Evolutionary conservation across 2,797 vertebrate genomes (phyloP), one percentile per base, ranked within the genome.

Genomic region (Pseudochaenichthys georgianus): DNA sequence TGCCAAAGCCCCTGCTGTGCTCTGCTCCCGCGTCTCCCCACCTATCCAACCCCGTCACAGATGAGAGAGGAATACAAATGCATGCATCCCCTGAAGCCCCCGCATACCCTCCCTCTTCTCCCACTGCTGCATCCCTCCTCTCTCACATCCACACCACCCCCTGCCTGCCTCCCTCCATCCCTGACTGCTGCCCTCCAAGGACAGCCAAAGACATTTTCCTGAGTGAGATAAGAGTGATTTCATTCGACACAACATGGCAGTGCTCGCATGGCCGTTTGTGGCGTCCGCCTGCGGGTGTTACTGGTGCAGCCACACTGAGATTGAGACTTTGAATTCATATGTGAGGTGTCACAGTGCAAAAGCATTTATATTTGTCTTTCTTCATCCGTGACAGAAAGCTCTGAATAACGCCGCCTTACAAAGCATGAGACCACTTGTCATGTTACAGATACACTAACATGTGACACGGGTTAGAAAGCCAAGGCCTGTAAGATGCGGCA

Each of bases 41-140:
- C 85, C 85, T 87, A 85, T 81, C 73, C 78, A 80, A 52, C 80
- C 77, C 83, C 70, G 65, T 89, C 91, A 91, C 82, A 81, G 88
- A 88, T 87, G 88, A 93, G 94, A 89, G 78, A 87, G 70, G 94
- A 95, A 95, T 95, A 95, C 90, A 93, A 94, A 95, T 95, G 82
- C 70, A 83, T 64, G 75, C 75, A 19, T 64, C 88, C 88, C 81
- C 91, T 79, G 87, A 89, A 87, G 79, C 87, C 59, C 72, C 59
- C 50, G 45, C 41, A 51, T 73, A 60, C 67, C 77, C 70, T 81
- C 75, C 67, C 78, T 38, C 2, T 73, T 83, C 75, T 72, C 57
- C 60, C 73, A 23, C 70, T 70, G 64, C 74, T 61, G 41, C 73
- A 75, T 79, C 66, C 83, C 73, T 42, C 28, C 28, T 31, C 80